These are phyloP conservation scores for Caenorhabditis latens DNA, from an alignment of 1,140 invertebrate genomes.

Conservation along the genomic window DNA sequence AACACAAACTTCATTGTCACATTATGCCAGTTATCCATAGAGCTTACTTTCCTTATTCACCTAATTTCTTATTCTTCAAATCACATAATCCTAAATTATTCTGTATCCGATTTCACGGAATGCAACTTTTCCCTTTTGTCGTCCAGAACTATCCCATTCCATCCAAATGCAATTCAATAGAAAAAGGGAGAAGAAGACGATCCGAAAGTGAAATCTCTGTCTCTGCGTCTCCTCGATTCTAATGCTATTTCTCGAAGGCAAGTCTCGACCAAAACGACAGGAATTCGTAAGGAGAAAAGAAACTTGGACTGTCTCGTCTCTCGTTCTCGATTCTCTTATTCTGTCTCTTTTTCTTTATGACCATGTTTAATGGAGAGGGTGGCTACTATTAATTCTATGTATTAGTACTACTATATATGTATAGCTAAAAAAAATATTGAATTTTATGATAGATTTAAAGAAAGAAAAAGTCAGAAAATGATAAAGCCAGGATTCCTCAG, in stretches of 20 bases:
- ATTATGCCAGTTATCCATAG: no score
- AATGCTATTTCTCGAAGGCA: no score
- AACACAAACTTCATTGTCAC: no score
- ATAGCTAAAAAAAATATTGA: not conserved
- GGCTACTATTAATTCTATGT: not conserved
- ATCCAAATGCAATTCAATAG: not conserved
- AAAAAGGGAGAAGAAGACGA: not conserved
- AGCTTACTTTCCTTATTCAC: not conserved
- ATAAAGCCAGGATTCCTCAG: no score
- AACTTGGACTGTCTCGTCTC: not conserved
- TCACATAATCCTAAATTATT: not conserved
- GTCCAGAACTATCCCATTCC: not conserved
- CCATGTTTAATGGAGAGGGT: not conserved
- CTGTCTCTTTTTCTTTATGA: not conserved
- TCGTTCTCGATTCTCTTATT: not conserved
- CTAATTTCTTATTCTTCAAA: not conserved
- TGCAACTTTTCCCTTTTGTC: not conserved
- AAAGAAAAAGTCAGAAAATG: no score
- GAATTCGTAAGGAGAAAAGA: not conserved
- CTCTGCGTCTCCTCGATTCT: no score
- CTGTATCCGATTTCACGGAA: constrained; percentile 2
- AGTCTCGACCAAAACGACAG: no score
- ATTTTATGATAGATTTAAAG: no score
- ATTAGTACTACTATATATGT: not conserved
- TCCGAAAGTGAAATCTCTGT: no score